Evolutionary conservation across 2,113 vertebrate genomes (phyloP).

Genomic region (Peromyscus californicus): DNA sequence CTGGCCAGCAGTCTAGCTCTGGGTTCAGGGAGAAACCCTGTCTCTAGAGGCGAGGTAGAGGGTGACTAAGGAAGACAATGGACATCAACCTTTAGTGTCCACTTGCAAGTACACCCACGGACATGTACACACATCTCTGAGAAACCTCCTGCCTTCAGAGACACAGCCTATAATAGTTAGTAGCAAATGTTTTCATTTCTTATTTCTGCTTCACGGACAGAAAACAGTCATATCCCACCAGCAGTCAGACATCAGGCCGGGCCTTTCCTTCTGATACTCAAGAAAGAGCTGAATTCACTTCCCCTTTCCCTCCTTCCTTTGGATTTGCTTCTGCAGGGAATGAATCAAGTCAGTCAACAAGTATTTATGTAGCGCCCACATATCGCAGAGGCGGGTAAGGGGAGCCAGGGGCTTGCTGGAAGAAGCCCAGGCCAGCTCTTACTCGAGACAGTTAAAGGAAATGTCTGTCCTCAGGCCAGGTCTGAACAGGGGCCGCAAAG

Average conservation of each 20-base stretch:
- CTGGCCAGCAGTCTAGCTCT: not conserved
- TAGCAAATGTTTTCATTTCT: conserved; percentile 36
- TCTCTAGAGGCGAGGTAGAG: not conserved
- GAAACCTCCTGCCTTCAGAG: not conserved
- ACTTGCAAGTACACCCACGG: not conserved
- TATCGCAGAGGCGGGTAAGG: conserved; percentile 55
- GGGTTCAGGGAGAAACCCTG: not conserved
- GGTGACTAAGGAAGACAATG: not conserved
- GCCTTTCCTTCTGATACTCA: conserved; percentile 18
- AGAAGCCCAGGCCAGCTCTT: conserved; percentile 63
- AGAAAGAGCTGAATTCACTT: conserved; percentile 41
- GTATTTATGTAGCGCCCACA: conserved; percentile 80
- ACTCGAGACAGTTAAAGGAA: conserved; percentile 72
- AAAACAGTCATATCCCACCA: not conserved
- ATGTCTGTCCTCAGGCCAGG: conserved; percentile 69
- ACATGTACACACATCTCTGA: not conserved
- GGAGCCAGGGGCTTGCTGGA: conserved; percentile 69
- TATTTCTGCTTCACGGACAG: not conserved
- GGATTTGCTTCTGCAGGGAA: conserved; percentile 62
- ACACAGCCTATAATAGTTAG: not conserved
- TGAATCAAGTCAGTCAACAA: conserved; percentile 81
- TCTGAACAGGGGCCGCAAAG: conserved; percentile 69
- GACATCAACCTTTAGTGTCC: too few species aligned
- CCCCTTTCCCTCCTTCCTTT: conserved; percentile 67
- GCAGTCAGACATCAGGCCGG: not conserved